phyloP scores from a whole-genome alignment of 64 coral and sea anemone species.

The Montipora capricornis region DNA sequence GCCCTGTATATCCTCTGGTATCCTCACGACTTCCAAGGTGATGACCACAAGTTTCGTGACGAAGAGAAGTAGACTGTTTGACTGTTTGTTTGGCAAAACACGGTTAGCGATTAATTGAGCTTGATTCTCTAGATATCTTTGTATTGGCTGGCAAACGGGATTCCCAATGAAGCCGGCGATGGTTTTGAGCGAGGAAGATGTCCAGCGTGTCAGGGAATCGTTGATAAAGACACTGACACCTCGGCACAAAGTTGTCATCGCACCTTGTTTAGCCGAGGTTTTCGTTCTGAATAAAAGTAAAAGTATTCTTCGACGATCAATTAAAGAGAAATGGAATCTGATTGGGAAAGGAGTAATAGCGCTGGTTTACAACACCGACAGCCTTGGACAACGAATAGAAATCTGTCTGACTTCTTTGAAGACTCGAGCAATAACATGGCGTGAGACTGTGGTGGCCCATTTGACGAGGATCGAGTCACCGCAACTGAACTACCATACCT shows the following conservation, averaged over 20 bases:
- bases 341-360: conserved; percentile 30
- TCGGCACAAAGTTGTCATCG: conserved; percentile 44
- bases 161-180: conserved; percentile 50
- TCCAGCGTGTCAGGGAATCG: conserved; percentile 40
- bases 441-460: conserved; percentile 29
- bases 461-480: conserved; percentile 30
- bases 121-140: conserved; percentile 16
- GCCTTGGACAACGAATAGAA: conserved; percentile 43
- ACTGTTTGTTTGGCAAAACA: conserved; percentile 20
- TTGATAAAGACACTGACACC: conserved; percentile 37
- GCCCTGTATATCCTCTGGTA: neutral
- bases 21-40: neutral
- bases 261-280: conserved; percentile 39
- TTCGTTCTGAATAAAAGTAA: conserved; percentile 16
- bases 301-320: conserved; percentile 30
- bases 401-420: conserved; percentile 34
- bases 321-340: conserved; percentile 40
- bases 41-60: neutral
- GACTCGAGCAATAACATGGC: conserved; percentile 26
- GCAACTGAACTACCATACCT: conserved; percentile 32
- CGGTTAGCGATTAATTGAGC: neutral
- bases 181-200: conserved; percentile 34
- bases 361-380: conserved; percentile 42
- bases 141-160: conserved; percentile 6
- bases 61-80: neutral